These are phyloP conservation scores for Sus cebifrons DNA, from an alignment of 2,797 vertebrate species.

Conservation along the genomic window DNA sequence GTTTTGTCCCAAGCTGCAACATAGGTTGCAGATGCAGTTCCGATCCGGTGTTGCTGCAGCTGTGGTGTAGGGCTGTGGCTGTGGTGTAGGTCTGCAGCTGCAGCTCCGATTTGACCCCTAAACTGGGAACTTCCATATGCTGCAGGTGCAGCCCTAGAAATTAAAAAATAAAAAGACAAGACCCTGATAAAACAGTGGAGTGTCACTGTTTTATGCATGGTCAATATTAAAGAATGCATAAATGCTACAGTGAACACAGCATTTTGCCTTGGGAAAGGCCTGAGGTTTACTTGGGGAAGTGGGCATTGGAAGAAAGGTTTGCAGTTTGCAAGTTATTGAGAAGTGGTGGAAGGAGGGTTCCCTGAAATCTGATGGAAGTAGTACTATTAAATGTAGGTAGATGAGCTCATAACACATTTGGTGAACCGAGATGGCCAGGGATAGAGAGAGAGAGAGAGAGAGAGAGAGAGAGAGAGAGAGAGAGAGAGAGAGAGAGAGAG, in stretches of 20 bases:
- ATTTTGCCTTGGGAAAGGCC: background rate
- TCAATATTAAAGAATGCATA: background rate
- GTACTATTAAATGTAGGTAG: accelerated
- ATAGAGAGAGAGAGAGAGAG: too few relatives aligned
- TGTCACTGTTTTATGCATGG: background rate
- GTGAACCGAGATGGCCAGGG: too few relatives aligned
- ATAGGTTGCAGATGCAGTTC: too few relatives aligned
- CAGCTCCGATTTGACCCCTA: too few relatives aligned
- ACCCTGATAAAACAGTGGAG: background rate
- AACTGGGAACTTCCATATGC: too few relatives aligned
- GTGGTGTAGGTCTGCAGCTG: too few relatives aligned
- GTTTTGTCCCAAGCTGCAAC: too few relatives aligned
- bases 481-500: too few relatives aligned
- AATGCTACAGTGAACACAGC: background rate
- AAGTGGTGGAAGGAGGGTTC: background rate
- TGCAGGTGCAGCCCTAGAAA: too few relatives aligned
- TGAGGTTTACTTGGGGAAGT: background rate
- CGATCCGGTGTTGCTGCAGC: too few relatives aligned
- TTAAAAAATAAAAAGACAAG: background rate
- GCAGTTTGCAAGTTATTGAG: background rate
- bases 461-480: too few relatives aligned
- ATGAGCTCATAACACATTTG: background rate
- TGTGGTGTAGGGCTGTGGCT: too few relatives aligned
- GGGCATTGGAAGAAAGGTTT: background rate
- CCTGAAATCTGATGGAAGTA: background rate